Evolutionary conservation across 2,888 invertebrate genomes (phyloP), one percentile per base, ranked within the genome.

Genomic region (Watsonalla binaria): DNA sequence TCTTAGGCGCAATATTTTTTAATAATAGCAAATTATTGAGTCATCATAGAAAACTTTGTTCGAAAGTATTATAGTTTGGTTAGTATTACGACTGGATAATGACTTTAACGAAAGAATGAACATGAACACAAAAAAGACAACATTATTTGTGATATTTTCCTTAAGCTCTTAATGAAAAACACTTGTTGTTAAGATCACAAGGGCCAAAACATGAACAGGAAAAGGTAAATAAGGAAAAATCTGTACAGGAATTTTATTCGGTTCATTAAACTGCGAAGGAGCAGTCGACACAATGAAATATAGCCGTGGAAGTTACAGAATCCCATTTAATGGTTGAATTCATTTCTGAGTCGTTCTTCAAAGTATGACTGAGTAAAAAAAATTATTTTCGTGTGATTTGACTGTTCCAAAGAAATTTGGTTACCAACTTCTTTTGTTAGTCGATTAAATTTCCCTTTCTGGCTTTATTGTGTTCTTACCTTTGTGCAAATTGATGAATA

Each of bases 301-400:
- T 68, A 65, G 61, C 60, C 58, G 65, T 59, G 58, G 60, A 65
- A 58, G 68, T 66, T 72, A 69, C 73, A 58, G 69, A 75, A 74
- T 72, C 76, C 68, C 66, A 78, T 82, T 82, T 81, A 75, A 72
- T 69, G 68, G 63, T 50, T 56, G 75, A 79, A 76, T 77, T 75
- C 72, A 68, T 70, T 70, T 62, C 59, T 39, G 49, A 54, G 60
- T 55, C 52, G 57, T 59, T 59, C 56, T 54, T 59, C 46, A 45
- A 49, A 48, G 55, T 51, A 61, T 57, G 48, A 54, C 56, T 56
- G 53, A 52, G 39, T 49, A 49, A 9, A 49, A 37, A 39, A 49
- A 37, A 8, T 8, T 8, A 8, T 11, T 49, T 15, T n/a, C 37
- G 37, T 6, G 7, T 39, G 42, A 11, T 49, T 37, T 49, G 49